Evolutionary conservation across 2,888 invertebrate genomes (phyloP), one percentile per base, ranked within the genome.

Genomic region (Sesia bembeciformis): DNA sequence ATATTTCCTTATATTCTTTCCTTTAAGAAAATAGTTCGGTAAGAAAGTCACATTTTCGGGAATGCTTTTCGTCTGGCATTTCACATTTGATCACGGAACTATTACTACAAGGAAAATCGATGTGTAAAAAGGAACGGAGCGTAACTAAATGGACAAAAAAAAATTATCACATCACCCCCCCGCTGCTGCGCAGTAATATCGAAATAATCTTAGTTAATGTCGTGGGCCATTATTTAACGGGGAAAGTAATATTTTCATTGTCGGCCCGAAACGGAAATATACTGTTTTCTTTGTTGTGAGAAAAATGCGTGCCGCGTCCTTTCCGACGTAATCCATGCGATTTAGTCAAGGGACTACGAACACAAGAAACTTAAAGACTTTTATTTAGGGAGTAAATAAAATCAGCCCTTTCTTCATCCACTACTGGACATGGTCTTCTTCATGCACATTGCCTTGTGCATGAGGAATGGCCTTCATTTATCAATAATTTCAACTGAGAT

Each of bases 131-230:
- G 7, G 42, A 42, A 42, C 2, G 3, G 42, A 5, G 42, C 42
- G 7, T 42, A 6, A 42, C 42, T 42, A 6, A 42, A 5, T 42
- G 1, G 7, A 42, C 7, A 42, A 3, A 5, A 54, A 43, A 51
- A 60, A 62, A 59, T 63, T 61, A 62, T 60, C 58, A 55, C 53
- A 6, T 42, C 3, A 39, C 40, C 40, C 51, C 57, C 49, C 54
- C 57, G 57, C 58, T 51, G 56, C 54, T 49, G 54, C 56, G 59
- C 58, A 61, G 60, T 62, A 59, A 57, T 58, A 61, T 54, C 54
- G 42, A 60, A 61, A 63, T 64, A 62, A 64, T 64, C 62, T 60
- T 54, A 56, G 59, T 58, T 62, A 59, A 56, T 54, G 56, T 50
- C 49, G 40, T 49, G 54, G 57, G 53, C 57, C 58, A 57, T 60